Evolutionary conservation across 2,113 vertebrate species (phyloP).

Genomic region (Hymenochirus boettgeri): DNA sequence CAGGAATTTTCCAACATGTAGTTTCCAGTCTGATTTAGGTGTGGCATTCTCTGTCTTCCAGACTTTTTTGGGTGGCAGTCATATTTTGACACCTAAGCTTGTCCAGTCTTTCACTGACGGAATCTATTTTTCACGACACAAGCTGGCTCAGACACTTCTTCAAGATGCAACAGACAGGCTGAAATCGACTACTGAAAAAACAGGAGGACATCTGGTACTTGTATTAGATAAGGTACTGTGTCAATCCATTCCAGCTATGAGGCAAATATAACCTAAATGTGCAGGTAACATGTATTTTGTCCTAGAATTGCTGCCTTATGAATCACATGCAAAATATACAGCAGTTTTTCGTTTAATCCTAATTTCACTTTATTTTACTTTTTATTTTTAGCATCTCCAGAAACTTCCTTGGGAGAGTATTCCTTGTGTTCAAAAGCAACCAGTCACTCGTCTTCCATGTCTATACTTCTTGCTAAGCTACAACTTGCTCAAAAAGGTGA

Average conservation of each 20-base stretch:
- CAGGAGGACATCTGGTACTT: slow-evolving; percentile 68
- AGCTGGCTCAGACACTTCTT: slow-evolving; percentile 58
- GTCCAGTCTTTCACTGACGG: slow-evolving; percentile 59
- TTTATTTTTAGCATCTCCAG: slow-evolving; percentile 71
- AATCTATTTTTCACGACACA: slow-evolving; percentile 54
- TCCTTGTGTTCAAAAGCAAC: slow-evolving; percentile 57
- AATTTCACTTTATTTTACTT: too few relatives aligned
- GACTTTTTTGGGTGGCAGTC: slow-evolving; percentile 65
- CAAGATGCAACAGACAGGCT: slow-evolving; percentile 52
- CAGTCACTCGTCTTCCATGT: slow-evolving; percentile 81
- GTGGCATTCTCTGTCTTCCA: slow-evolving; percentile 20
- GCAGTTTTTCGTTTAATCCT: neutral
- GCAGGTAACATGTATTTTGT: too few relatives aligned
- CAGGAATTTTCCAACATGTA: too few relatives aligned
- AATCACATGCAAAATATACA: neutral
- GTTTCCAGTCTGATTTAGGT: too few relatives aligned
- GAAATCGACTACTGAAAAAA: slow-evolving; percentile 23
- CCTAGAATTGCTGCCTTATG: too few relatives aligned
- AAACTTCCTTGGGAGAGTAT: slow-evolving; percentile 89
- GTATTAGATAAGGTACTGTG: slow-evolving; percentile 80
- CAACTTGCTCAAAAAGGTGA: slow-evolving; percentile 66
- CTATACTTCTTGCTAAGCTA: slow-evolving; percentile 78
- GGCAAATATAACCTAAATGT: too few relatives aligned
- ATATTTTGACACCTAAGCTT: slow-evolving; percentile 60
- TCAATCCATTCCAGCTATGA: neutral